Conservation (phyloP, 1,140 invertebrate genomes). For the Ceratoteleas bidentatus region DNA sequence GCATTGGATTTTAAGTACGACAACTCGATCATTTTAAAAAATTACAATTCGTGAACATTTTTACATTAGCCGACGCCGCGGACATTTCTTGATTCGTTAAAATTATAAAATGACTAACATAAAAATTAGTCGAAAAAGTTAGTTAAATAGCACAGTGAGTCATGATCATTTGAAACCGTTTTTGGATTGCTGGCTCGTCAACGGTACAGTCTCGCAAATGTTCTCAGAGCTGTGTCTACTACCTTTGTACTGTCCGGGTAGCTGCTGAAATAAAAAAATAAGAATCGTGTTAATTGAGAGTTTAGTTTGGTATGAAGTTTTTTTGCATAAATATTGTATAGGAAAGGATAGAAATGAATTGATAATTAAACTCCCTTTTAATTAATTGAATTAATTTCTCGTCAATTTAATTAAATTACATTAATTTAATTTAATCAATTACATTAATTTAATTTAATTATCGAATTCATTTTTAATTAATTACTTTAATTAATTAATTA, state of each 20-base stretch:
- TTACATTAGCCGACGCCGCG: not conserved
- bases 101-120: slow-evolving; percentile 20
- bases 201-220: slow-evolving; percentile 90
- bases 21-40: not conserved
- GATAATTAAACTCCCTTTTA: too few species aligned
- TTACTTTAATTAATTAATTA: too few species aligned
- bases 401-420: too few species aligned
- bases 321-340: too few species aligned
- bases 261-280: slow-evolving; percentile 74
- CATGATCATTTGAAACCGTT: slow-evolving; percentile 15
- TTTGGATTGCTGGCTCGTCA: slow-evolving; percentile 76
- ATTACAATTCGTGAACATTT: not conserved
- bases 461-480: too few species aligned
- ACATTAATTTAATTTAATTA: too few species aligned
- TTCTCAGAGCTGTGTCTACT: slow-evolving; percentile 86
- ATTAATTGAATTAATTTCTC: too few species aligned
- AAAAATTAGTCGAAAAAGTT: slow-evolving; percentile 12
- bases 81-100: slow-evolving; percentile 23
- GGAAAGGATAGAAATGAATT: too few species aligned
- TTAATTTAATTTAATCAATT: too few species aligned
- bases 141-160: slow-evolving; percentile 6
- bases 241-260: slow-evolving; percentile 86
- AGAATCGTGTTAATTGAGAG: slow-evolving; percentile 8
- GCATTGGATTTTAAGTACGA: not conserved
- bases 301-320: too few species aligned